phyloP scores from a whole-genome alignment of 2,888 invertebrate species.

The Drosophila subquinaria region DNA sequence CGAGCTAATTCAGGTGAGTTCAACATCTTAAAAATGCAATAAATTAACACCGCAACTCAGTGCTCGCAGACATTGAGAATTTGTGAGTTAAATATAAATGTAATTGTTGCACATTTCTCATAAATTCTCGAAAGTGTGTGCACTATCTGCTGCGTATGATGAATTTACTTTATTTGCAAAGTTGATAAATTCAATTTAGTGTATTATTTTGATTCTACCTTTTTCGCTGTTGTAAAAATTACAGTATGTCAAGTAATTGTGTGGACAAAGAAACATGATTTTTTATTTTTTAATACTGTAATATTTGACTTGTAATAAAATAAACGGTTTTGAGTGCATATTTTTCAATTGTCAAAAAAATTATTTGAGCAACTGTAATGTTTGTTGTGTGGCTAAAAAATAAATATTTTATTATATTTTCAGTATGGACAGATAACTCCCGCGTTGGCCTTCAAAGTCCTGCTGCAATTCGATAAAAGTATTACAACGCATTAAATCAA shows the following conservation, averaged over 20 bases:
- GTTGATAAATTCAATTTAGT: background rate
- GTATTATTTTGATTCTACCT: no score
- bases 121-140: background rate
- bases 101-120: slow-evolving; percentile 12
- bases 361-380: no score
- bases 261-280: background rate
- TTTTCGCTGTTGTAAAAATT: background rate
- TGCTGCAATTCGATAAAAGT: slow-evolving; percentile 98
- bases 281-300: no score
- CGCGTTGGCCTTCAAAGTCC: slow-evolving; percentile 95
- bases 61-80: slow-evolving; percentile 26
- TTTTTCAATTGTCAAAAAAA: no score
- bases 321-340: no score
- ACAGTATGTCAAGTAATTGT: background rate
- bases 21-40: background rate
- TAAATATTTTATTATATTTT: slow-evolving; percentile 29
- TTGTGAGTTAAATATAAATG: background rate
- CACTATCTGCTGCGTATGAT: background rate
- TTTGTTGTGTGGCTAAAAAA: background rate
- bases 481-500: slow-evolving; percentile 96
- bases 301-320: no score
- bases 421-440: slow-evolving; percentile 98
- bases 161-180: background rate
- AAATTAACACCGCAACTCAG: background rate
- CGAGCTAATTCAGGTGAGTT: slow-evolving; percentile 94